These are phyloP conservation scores for Entelurus aequoreus DNA, from an alignment of 2,113 vertebrate species.

Conservation along the genomic window DNA sequence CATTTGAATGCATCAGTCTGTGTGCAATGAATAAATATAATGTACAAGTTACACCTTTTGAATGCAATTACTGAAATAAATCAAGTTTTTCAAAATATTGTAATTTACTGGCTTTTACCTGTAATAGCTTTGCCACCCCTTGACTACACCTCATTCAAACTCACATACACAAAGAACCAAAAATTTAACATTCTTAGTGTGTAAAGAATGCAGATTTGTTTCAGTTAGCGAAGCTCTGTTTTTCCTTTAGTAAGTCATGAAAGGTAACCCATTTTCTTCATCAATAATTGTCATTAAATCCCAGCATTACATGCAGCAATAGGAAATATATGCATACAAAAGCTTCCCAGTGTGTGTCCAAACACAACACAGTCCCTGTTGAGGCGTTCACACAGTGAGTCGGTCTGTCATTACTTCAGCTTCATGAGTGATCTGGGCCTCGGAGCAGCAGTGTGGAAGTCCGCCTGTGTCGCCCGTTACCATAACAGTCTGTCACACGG, in stretches of 20 bases:
- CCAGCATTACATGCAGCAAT: not conserved
- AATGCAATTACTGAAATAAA: no score
- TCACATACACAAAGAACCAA: no score
- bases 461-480: conserved; percentile 17
- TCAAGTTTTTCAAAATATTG: no score
- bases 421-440: conserved; percentile 34
- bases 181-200: no score
- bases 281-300: not conserved
- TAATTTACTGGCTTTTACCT: no score
- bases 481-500: not conserved
- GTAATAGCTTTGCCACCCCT: no score
- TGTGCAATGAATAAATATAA: no score
- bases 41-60: no score
- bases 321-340: not conserved
- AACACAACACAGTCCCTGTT: conserved; percentile 2
- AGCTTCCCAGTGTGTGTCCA: conserved; percentile 8
- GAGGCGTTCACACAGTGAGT: conserved; percentile 20
- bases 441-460: conserved; percentile 28
- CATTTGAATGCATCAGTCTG: no score
- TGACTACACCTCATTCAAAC: no score
- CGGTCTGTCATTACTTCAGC: conserved; percentile 36
- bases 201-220: no score
- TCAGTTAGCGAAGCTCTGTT: not conserved
- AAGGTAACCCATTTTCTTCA: not conserved
- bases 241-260: not conserved